These are phyloP conservation scores for Beaufortia kweichowensis DNA, from an alignment of 2,113 vertebrate genomes.

Conservation along the genomic window DNA sequence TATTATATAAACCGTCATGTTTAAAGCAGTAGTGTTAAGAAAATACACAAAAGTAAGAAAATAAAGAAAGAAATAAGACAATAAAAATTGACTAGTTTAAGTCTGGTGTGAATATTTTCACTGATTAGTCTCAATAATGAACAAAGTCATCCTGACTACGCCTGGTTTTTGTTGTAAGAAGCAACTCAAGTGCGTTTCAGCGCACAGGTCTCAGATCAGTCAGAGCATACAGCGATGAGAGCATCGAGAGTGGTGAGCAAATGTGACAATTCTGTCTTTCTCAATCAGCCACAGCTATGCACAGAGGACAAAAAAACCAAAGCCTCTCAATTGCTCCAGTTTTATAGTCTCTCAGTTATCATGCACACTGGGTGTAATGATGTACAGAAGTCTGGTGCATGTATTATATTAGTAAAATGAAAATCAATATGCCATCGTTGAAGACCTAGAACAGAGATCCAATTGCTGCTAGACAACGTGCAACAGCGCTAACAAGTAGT, in stretches of 20 bases:
- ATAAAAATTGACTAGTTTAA: too few species aligned
- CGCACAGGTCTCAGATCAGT: constrained; percentile 13
- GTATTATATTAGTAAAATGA: neutral
- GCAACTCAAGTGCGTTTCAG: constrained; percentile 8
- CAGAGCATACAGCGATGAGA: constrained; percentile 24
- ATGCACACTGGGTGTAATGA: constrained; percentile 24
- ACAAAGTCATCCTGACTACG: too few species aligned
- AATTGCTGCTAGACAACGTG: neutral
- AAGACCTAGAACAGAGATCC: too few species aligned
- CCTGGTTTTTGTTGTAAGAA: neutral
- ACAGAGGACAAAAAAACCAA: constrained; percentile 3
- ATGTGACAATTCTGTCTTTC: constrained; percentile 2
- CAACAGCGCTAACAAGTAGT: neutral
- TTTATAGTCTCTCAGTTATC: constrained; percentile 37
- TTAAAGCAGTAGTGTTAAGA: too few species aligned
- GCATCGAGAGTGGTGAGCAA: neutral
- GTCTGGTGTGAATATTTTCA: too few species aligned
- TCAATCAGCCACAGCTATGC: constrained; percentile 34
- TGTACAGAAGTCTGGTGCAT: constrained; percentile 2
- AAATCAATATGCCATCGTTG: neutral
- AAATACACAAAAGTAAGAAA: too few species aligned
- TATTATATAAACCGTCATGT: too few species aligned
- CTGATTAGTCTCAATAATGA: too few species aligned
- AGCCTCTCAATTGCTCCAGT: neutral
- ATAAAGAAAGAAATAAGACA: too few species aligned